Percentiles rank a stretch among this genome's conserved stretches.
Evolutionary conservation across 2,888 invertebrate genomes (phyloP).

Genomic region (Athetis lepigone): DNA sequence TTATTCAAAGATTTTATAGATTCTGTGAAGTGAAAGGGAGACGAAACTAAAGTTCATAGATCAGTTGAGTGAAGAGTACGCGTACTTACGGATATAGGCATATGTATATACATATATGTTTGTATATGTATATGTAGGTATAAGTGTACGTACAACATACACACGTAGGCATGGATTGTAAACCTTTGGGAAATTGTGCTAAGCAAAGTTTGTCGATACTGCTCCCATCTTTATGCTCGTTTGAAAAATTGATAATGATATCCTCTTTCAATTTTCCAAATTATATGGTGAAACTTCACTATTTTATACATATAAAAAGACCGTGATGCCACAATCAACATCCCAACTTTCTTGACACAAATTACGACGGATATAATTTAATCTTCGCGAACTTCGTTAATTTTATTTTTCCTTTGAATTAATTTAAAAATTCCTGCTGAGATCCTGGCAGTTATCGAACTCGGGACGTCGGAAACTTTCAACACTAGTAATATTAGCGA

Average conservation of each 20-base stretch:
- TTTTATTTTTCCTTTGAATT: constrained; percentile 89
- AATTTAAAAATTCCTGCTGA: constrained; percentile 88
- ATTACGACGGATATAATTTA: constrained; percentile 86
- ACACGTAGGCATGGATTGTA: constrained; percentile 32
- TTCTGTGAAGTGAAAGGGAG: constrained; percentile 80
- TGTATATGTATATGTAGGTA: background rate
- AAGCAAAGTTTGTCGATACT: constrained; percentile 48
- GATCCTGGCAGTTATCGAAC: constrained; percentile 87
- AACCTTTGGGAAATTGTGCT: constrained; percentile 50
- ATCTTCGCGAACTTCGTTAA: constrained; percentile 86
- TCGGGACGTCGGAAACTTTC: constrained; percentile 83
- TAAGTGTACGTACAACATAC: constrained; percentile 14
- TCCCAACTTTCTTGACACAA: constrained; percentile 84
- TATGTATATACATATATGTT: constrained; percentile 17
- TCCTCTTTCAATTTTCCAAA: constrained; percentile 46
- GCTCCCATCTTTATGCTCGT: constrained; percentile 37
- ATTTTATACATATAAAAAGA: constrained; percentile 62
- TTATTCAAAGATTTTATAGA: constrained; percentile 89
- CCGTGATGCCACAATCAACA: constrained; percentile 76
- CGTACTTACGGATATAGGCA: constrained; percentile 47
- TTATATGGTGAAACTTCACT: constrained; percentile 48
- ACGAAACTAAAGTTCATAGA: constrained; percentile 68
- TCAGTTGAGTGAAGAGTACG: constrained; percentile 59
- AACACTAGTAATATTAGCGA: constrained; percentile 84
- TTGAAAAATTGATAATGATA: constrained; percentile 42